Evolutionary conservation across 2,113 vertebrate genomes (phyloP).

Genomic region (Axis porcinus): DNA sequence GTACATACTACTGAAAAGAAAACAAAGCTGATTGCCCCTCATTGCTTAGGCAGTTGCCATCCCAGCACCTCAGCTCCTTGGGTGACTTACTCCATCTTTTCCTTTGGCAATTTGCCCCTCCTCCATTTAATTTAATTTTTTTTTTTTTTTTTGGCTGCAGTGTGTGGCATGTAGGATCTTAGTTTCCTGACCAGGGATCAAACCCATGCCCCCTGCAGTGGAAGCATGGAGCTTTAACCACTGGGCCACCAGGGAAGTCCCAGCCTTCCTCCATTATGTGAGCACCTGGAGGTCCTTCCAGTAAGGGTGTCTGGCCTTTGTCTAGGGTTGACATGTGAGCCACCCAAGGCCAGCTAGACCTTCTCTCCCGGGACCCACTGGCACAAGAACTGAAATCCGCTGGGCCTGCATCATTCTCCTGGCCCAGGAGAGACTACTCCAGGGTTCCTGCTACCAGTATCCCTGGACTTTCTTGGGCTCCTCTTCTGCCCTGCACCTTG

Average conservation of each 20-base stretch:
- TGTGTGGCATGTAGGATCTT: background rate
- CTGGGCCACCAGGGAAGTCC: background rate
- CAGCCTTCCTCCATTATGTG: background rate
- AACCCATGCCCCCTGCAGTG: background rate
- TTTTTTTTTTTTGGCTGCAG: background rate
- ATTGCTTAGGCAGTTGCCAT: background rate
- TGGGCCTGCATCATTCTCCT: accelerated
- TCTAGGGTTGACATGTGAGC: too few species aligned
- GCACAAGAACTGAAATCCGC: background rate
- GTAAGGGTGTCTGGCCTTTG: background rate
- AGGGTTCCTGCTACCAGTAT: background rate
- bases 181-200: background rate
- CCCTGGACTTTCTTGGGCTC: background rate
- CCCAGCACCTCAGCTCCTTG: background rate
- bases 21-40: background rate
- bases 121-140: background rate
- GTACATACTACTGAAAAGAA: too few species aligned
- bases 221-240: background rate
- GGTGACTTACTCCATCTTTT: background rate
- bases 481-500: background rate
- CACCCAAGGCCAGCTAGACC: background rate
- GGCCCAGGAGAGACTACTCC: background rate
- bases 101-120: background rate
- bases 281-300: background rate
- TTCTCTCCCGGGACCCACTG: background rate